Percentiles rank a stretch among this genome's conserved stretches.
phyloP scores from a whole-genome alignment of 37 sponge, comb jelly and placozoan species.

The Cladorhizidae sp. region DNA sequence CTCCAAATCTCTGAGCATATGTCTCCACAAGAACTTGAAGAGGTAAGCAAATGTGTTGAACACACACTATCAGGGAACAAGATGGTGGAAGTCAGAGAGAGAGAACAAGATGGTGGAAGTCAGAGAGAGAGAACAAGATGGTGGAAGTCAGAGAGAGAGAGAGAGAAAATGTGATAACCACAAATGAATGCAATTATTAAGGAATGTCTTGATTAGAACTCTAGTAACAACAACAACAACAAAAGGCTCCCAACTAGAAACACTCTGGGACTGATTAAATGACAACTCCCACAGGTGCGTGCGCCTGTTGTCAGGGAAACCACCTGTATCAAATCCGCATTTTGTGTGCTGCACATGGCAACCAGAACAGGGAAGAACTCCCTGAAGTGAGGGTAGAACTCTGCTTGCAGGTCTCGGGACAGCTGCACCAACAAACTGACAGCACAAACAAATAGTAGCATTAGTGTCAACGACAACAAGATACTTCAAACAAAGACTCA shows the following conservation, averaged over 20 bases:
- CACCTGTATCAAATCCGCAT: slow-evolving; percentile 81
- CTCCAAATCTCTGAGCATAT: slow-evolving; percentile 69
- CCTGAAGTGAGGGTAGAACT: slow-evolving; percentile 85
- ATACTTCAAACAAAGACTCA: slow-evolving; percentile 13
- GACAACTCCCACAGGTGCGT: too few species aligned
- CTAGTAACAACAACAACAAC: too few species aligned
- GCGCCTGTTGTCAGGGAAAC: too few species aligned
- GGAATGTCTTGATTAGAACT: too few species aligned
- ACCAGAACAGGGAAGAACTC: slow-evolving; percentile 72
- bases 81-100: not conserved
- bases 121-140: not conserved
- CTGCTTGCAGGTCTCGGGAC: slow-evolving; percentile 84
- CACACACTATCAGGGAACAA: slow-evolving; percentile 43
- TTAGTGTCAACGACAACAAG: not conserved
- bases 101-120: not conserved
- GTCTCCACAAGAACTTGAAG: slow-evolving; percentile 89
- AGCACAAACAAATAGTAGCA: not conserved
- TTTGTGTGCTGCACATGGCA: slow-evolving; percentile 36
- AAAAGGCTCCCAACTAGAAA: too few species aligned
- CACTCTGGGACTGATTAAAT: too few species aligned
- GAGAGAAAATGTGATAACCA: too few species aligned
- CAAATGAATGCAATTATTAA: too few species aligned
- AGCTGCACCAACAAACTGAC: slow-evolving; percentile 80
- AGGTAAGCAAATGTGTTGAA: slow-evolving; percentile 86
- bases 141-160: not conserved